A percentile compares a stretch with the other conserved stretches of the same genome.
Evolutionary conservation across 2,797 vertebrate species (phyloP).

Genomic region (Premnoplex brunnescens): DNA sequence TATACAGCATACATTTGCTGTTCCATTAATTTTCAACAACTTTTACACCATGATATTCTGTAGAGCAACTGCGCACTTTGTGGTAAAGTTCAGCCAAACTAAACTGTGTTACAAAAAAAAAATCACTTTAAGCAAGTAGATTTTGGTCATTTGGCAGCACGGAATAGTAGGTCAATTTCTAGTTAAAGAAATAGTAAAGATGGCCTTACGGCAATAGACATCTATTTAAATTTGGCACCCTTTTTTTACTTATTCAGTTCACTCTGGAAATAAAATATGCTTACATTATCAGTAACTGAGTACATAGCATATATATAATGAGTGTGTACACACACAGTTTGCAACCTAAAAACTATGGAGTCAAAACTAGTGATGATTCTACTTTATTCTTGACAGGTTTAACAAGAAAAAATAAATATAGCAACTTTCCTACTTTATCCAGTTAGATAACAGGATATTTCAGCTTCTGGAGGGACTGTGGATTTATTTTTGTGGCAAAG

Average conservation of each 20-base stretch:
- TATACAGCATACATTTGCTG: neutral
- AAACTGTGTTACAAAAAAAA: neutral
- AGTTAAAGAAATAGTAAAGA: neutral
- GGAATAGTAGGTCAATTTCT: neutral
- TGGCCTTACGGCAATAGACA: neutral
- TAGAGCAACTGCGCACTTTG: neutral
- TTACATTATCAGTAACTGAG: neutral
- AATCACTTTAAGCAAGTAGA: neutral
- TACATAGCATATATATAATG: neutral
- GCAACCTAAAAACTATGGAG: neutral
- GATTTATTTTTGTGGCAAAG: neutral
- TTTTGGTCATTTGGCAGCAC: neutral
- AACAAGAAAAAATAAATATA: neutral
- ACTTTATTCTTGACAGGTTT: neutral
- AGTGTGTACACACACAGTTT: neutral
- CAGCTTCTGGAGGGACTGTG: neutral
- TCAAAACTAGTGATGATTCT: neutral
- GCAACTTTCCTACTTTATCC: neutral
- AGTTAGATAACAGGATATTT: neutral
- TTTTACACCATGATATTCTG: neutral
- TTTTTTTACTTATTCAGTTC: neutral
- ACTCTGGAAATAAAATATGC: neutral
- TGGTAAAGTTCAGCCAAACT: neutral
- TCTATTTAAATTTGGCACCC: fast-evolving
- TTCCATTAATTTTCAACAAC: neutral